phyloP scores from a whole-genome alignment of 2,888 invertebrate genomes.

The Drosophila infuscata region DNA sequence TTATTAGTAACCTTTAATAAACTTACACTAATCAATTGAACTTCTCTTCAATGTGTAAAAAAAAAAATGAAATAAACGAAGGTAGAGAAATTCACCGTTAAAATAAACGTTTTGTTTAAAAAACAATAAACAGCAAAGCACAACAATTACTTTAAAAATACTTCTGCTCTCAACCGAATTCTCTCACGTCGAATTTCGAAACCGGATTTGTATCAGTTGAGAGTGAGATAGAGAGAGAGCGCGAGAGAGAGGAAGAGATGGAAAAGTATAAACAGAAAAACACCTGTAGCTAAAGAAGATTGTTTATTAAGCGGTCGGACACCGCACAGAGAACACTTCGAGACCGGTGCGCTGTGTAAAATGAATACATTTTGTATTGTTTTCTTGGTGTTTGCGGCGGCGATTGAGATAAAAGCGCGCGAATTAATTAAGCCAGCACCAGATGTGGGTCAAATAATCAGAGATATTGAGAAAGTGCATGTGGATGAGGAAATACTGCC shows the following conservation, averaged over 20 bases:
- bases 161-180: too few species aligned
- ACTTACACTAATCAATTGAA: background rate
- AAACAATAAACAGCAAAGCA: background rate
- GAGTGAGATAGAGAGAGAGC: slow-evolving; percentile 8
- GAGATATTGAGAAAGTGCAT: slow-evolving; percentile 52
- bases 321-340: slow-evolving; percentile 14
- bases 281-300: slow-evolving; percentile 40
- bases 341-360: background rate
- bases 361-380: slow-evolving; percentile 11
- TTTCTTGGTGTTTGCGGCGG: slow-evolving; percentile 24
- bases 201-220: background rate
- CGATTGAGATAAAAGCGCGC: slow-evolving; percentile 54
- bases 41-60: background rate
- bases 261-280: slow-evolving; percentile 38
- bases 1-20: background rate
- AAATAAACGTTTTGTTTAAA: background rate
- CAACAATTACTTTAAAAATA: background rate
- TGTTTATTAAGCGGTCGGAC: slow-evolving; percentile 44
- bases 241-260: slow-evolving; percentile 7
- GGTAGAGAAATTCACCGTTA: background rate
- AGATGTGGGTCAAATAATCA: slow-evolving; percentile 69
- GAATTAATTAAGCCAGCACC: slow-evolving; percentile 53
- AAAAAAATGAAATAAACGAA: background rate
- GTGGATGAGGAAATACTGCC: slow-evolving; percentile 25
- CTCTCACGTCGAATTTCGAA: background rate